Base-by-base conservation (phyloP, 2,113 vertebrate genomes). In the Elgaria multicarinata region DNA sequence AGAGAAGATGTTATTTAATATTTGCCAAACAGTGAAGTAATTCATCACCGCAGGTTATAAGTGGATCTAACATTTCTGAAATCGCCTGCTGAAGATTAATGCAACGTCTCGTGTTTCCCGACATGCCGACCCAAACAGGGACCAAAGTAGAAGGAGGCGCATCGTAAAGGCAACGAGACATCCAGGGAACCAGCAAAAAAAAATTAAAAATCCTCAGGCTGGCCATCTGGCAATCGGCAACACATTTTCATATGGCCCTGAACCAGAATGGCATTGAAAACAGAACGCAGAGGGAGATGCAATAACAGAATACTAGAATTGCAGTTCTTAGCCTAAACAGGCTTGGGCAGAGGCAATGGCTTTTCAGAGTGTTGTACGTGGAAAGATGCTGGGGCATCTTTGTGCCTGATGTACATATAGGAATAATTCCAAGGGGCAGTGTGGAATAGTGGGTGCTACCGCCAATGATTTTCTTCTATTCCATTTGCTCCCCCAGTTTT, bases 1-100 rank as follows among this genome's bases (percentile, higher is more conserved):
- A 62, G 12, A 93, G 91, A 93, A 83, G 69, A 94, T 89, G 93
- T 92, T 74, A 91, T 89, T 95, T 94, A 87, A 93, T 92, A 94
- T 96, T 97, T 97, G 95, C 92, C 96, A 97, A 96, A 96, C 94
- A 93, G 92, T 93, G 93, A 91, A 94, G 96, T 94, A 95, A 97
- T 97, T 97, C 94, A 97, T 97, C 96, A 96, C 94, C 88, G 22
- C 58, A 93, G 53, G 92, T 82, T 90, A 92, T 96, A 97, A 97
- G 95, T 96, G 95, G 95, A 94, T 97, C 95, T 96, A 91, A 95
- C 96, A 95, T 0, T 78, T 96, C 96, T 97, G 95, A 95, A 95
- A 96, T 95, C 36, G 85, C 91, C 93, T 72, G 66, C 78, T 93
- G 95, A 95, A 96, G 96, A 96, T 97, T 97, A 97, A 96, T 94